A percentile compares a stretch with the other conserved stretches of the same genome.
phyloP scores from a whole-genome alignment of 2,888 invertebrate species.

The Pherbina coryleti region DNA sequence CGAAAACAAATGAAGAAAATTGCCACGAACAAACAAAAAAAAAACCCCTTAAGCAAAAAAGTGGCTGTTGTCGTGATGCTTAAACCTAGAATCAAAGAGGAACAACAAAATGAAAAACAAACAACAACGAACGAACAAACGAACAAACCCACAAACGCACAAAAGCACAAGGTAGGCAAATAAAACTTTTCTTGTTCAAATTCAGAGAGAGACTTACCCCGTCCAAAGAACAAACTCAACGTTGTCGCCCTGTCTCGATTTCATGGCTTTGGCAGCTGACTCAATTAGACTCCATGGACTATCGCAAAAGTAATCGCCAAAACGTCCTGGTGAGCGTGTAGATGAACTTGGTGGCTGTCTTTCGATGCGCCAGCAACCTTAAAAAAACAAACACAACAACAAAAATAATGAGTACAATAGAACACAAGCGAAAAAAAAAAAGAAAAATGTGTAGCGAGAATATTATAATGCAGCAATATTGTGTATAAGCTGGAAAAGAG shows the following conservation, averaged over 20 bases:
- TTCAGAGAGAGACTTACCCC: slow-evolving; percentile 76
- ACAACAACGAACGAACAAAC: too few species aligned
- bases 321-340: slow-evolving; percentile 77
- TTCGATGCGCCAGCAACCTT: slow-evolving; percentile 77
- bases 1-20: background rate
- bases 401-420: background rate
- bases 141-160: too few species aligned
- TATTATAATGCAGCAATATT: slow-evolving; percentile 18
- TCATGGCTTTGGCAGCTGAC: slow-evolving; percentile 90
- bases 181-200: slow-evolving; percentile 25
- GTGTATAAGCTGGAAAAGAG: background rate
- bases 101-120: background rate
- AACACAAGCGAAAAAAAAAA: background rate
- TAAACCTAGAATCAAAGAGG: background rate
- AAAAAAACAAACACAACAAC: slow-evolving; percentile 37
- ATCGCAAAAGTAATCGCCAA: slow-evolving; percentile 87
- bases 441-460: background rate
- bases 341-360: slow-evolving; percentile 73
- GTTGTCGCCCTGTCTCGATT: slow-evolving; percentile 84
- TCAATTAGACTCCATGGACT: slow-evolving; percentile 90
- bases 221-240: slow-evolving; percentile 96
- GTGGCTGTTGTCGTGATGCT: background rate
- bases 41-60: background rate
- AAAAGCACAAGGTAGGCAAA: background rate
- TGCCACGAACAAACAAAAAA: background rate